Evolutionary conservation across 2,113 vertebrate genomes (phyloP).

Genomic region (Odontesthes bonariensis): DNA sequence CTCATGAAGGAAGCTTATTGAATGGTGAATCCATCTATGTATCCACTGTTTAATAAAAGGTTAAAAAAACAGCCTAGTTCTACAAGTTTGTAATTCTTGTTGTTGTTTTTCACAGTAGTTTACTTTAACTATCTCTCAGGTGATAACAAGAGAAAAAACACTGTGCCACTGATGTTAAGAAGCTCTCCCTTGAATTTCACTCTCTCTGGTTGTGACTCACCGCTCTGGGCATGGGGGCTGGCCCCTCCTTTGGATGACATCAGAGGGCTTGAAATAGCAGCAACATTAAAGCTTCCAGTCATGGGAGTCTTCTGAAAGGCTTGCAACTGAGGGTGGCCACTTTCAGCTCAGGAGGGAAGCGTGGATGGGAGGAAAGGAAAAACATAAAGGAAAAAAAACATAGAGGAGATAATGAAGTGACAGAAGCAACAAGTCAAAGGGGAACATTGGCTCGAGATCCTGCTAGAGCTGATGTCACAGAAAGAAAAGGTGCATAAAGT

Average conservation of each 20-base stretch:
- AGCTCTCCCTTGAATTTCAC: conserved; percentile 30
- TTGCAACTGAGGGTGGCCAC: conserved; percentile 42
- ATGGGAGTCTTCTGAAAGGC: conserved; percentile 57
- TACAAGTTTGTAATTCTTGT: not conserved
- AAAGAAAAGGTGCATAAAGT: not conserved
- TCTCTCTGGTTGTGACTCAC: conserved; percentile 65
- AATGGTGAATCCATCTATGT: no score
- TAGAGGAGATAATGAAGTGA: conserved; percentile 27
- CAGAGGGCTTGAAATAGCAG: conserved; percentile 70
- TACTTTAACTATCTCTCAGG: conserved; percentile 5
- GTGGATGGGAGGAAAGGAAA: not conserved
- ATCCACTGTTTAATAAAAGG: not conserved
- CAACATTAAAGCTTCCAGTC: conserved; percentile 66
- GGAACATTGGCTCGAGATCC: not conserved
- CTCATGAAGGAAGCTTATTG: not conserved
- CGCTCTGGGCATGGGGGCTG: conserved; percentile 35
- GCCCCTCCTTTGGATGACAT: conserved; percentile 74
- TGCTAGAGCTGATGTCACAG: conserved; percentile 10
- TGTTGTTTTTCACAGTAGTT: not conserved
- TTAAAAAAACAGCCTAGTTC: not conserved
- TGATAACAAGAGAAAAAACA: conserved; percentile 30
- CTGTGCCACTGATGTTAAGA: conserved; percentile 32
- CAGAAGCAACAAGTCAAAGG: conserved; percentile 41
- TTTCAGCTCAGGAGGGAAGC: conserved; percentile 31
- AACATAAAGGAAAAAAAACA: not conserved